Evolutionary conservation across 2,113 vertebrate genomes (phyloP).

Genomic region (Thamnophis sirtalis): DNA sequence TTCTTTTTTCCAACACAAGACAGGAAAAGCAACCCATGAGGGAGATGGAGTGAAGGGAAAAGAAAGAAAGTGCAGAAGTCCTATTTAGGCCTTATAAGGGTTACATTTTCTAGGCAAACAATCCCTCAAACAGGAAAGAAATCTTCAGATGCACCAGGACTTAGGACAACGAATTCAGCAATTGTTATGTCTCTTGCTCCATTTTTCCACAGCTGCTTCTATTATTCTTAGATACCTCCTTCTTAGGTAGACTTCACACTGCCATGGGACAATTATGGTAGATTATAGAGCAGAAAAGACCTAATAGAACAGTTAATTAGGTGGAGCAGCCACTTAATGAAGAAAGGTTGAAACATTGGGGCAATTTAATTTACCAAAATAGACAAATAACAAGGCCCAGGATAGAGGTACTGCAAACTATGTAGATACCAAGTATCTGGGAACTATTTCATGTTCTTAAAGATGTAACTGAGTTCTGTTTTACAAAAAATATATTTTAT

Average conservation of each 20-base stretch:
- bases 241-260: neutral
- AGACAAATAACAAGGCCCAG: neutral
- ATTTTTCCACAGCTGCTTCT: neutral
- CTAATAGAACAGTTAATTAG: neutral
- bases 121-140: neutral
- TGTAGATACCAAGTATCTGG: neutral
- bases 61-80: neutral
- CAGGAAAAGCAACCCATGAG: neutral
- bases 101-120: neutral
- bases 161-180: neutral
- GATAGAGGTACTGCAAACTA: neutral
- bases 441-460: neutral
- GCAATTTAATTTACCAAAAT: neutral
- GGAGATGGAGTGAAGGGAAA: neutral
- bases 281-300: neutral
- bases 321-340: neutral
- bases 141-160: neutral
- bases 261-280: neutral
- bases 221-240: neutral
- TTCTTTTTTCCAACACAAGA: neutral
- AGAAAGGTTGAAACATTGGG: neutral
- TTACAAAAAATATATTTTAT: conserved; percentile 1
- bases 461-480: neutral
- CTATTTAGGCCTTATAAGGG: neutral
- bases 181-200: neutral